Evolutionary conservation across 2,113 vertebrate species (phyloP).

Genomic region (Balaenoptera acutorostrata): DNA sequence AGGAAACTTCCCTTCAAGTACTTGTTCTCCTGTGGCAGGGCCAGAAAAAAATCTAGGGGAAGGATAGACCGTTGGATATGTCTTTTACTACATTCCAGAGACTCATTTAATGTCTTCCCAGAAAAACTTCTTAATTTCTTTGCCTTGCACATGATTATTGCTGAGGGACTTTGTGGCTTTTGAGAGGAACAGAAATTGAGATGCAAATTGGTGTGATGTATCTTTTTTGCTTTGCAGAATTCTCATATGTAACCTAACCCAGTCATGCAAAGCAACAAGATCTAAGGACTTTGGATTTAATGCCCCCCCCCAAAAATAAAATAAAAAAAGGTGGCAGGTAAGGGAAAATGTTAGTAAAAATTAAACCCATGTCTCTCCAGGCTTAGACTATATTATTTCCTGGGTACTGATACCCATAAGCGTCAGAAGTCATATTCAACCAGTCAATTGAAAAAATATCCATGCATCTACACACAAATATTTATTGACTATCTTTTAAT

Average conservation of each 20-base stretch:
- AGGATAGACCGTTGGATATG: not conserved
- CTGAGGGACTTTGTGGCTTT: conserved; percentile 14
- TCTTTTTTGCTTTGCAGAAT: conserved; percentile 45
- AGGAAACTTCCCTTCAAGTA: not conserved
- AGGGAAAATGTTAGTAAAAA: conserved; percentile 21
- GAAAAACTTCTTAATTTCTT: conserved; percentile 54
- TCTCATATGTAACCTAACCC: not conserved
- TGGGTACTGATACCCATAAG: not conserved
- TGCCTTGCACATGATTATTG: conserved; percentile 48
- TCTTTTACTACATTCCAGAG: conserved; percentile 43
- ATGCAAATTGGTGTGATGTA: conserved; percentile 48
- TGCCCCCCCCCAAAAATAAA: not conserved
- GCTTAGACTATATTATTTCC: not conserved
- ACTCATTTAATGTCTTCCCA: conserved; percentile 28
- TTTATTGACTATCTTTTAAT: not conserved
- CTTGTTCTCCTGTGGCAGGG: not conserved
- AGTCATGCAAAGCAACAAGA: not conserved
- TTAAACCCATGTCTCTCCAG: not conserved
- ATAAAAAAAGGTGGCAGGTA: not conserved
- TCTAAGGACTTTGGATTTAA: not conserved
- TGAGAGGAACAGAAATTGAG: conserved; percentile 19
- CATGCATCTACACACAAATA: not conserved
- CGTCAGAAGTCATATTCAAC: not conserved
- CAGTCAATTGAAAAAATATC: not conserved
- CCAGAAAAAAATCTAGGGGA: not conserved